Evolutionary conservation across 2,113 vertebrate genomes (phyloP).

Genomic region (Sphyrna mokarran): DNA sequence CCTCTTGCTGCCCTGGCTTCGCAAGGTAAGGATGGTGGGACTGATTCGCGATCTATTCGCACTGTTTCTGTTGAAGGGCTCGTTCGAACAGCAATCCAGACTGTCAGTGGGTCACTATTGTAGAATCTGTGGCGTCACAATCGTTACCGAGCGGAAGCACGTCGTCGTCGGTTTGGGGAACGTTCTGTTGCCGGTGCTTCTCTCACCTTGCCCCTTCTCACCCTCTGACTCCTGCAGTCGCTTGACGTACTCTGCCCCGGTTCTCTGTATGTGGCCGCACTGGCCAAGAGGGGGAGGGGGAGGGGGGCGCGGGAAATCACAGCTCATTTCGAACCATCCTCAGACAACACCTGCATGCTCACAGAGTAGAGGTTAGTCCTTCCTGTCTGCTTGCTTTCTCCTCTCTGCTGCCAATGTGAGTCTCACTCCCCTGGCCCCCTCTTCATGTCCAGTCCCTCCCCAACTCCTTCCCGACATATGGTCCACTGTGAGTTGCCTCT

Average conservation of each 20-base stretch:
- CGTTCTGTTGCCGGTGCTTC: background rate
- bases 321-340: background rate
- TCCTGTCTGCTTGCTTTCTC: background rate
- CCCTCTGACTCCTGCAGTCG: background rate
- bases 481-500: background rate
- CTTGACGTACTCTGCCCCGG: background rate
- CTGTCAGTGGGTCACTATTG: background rate
- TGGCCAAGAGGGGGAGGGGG: background rate
- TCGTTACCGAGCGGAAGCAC: background rate
- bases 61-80: background rate
- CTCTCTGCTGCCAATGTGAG: too few species aligned
- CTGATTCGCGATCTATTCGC: background rate
- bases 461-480: background rate
- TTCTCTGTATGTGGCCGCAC: background rate
- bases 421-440: too few species aligned
- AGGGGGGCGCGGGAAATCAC: too few species aligned
- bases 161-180: background rate
- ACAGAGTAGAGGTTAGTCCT: background rate
- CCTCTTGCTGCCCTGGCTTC: background rate
- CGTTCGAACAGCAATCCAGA: background rate
- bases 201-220: background rate
- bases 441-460: background rate
- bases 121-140: background rate
- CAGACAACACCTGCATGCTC: background rate
- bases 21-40: background rate